Conservation (phyloP, 1,140 invertebrate genomes). For the Portunus trituberculatus region DNA sequence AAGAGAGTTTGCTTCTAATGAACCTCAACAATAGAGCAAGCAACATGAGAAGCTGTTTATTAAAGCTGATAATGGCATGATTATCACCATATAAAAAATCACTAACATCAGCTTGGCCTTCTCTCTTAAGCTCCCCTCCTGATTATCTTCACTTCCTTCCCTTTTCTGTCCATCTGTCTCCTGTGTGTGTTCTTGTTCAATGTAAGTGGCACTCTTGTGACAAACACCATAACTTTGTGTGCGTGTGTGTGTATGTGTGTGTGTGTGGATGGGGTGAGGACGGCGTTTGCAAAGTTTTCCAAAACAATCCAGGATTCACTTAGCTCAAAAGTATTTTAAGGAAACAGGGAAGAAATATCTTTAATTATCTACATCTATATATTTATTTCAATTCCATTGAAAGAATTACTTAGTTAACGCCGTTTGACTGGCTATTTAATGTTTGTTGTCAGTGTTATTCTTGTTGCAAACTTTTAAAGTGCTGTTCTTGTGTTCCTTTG, state of each 20-base stretch:
- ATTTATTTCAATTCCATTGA: background rate
- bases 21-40: background rate
- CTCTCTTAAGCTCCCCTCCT: constrained; percentile 56
- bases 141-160: constrained; percentile 51
- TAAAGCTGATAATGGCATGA: background rate
- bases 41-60: background rate
- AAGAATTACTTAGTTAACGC: constrained; percentile 65
- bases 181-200: background rate
- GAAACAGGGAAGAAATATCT: constrained; percentile 1
- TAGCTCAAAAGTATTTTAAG: background rate
- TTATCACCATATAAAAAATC: background rate
- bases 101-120: background rate
- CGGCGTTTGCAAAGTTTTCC: constrained; percentile 70
- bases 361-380: background rate
- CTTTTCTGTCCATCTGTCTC: constrained; percentile 56
- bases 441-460: constrained; percentile 52
- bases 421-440: constrained; percentile 61
- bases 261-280: background rate
- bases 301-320: background rate
- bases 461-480: constrained; percentile 61
- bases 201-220: constrained; percentile 58
- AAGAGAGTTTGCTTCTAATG: background rate
- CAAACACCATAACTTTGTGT: constrained; percentile 47
- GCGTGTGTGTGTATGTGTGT: background rate
- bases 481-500: constrained; percentile 53